Conservation (phyloP, 2,888 invertebrate species). For the Xanthia icteritia region DNA sequence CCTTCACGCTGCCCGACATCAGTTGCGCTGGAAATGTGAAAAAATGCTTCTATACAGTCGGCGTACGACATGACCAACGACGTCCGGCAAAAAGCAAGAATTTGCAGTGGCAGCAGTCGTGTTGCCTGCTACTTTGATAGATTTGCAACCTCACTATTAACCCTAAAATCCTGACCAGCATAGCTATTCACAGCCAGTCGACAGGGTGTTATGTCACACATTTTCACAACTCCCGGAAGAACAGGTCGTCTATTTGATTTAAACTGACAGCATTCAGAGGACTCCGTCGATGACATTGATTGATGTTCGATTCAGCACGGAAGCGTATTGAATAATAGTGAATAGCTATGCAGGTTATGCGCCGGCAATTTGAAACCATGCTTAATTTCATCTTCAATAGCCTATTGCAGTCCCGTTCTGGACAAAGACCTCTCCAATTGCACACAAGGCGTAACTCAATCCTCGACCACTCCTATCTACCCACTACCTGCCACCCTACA, state of each 20-base stretch:
- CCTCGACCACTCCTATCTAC: too few relatives aligned
- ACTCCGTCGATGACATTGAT: too few relatives aligned
- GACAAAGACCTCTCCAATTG: neutral
- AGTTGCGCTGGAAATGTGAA: constrained; percentile 88
- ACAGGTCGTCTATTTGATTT: neutral
- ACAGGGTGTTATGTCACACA: neutral
- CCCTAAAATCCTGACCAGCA: neutral
- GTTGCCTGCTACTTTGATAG: neutral
- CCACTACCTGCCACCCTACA: neutral
- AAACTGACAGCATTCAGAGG: neutral
- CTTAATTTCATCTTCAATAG: neutral
- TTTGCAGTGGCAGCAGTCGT: neutral
- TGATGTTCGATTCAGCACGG: neutral
- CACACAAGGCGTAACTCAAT: too few relatives aligned
- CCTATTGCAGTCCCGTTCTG: neutral
- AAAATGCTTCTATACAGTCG: neutral
- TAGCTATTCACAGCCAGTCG: neutral
- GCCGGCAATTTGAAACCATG: neutral
- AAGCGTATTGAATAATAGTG: neutral
- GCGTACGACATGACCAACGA: neutral
- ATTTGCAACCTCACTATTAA: neutral
- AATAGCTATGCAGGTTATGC: neutral
- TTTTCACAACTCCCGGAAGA: neutral
- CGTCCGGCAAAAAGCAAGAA: neutral
- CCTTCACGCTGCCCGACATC: constrained; percentile 92